Percentiles rank a stretch among this genome's conserved stretches.
Evolutionary conservation across 1,140 invertebrate genomes (phyloP).

Genomic region (Zaprionus nigranus): DNA sequence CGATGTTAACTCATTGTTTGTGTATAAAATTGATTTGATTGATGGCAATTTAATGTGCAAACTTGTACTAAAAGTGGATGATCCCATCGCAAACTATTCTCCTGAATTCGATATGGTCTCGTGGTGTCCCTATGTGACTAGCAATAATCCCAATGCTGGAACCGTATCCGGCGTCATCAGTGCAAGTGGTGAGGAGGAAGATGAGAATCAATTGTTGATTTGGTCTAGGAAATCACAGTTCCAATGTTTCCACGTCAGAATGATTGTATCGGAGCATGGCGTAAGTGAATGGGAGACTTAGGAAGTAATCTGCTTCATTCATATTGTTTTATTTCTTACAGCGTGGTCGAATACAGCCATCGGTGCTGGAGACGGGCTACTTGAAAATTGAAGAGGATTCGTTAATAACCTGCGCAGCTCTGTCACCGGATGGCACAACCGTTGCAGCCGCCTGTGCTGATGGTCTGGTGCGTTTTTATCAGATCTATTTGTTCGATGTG

Average conservation of each 20-base stretch:
- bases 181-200: constrained; percentile 86
- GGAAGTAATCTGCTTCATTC: neutral
- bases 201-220: constrained; percentile 91
- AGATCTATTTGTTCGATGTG: constrained; percentile 88
- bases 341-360: constrained; percentile 77
- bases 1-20: constrained; percentile 92
- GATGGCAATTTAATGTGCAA: constrained; percentile 86
- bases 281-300: constrained; percentile 41
- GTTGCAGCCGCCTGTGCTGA: constrained; percentile 94
- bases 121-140: constrained; percentile 95
- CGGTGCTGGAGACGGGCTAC: constrained; percentile 86
- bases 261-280: constrained; percentile 72
- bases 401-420: constrained; percentile 93
- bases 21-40: constrained; percentile 90
- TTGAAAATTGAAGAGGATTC: constrained; percentile 89
- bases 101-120: constrained; percentile 87
- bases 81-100: constrained; percentile 73
- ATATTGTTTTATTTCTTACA: constrained; percentile 19
- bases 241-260: constrained; percentile 76
- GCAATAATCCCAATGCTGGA: constrained; percentile 71
- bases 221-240: constrained; percentile 90
- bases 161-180: constrained; percentile 83
- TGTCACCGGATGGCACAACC: constrained; percentile 97
- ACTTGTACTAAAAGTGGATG: constrained; percentile 85
- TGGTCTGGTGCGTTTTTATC: constrained; percentile 96